Evolutionary conservation across 2,113 vertebrate species (phyloP).

Genomic region (Engystomops pustulosus): DNA sequence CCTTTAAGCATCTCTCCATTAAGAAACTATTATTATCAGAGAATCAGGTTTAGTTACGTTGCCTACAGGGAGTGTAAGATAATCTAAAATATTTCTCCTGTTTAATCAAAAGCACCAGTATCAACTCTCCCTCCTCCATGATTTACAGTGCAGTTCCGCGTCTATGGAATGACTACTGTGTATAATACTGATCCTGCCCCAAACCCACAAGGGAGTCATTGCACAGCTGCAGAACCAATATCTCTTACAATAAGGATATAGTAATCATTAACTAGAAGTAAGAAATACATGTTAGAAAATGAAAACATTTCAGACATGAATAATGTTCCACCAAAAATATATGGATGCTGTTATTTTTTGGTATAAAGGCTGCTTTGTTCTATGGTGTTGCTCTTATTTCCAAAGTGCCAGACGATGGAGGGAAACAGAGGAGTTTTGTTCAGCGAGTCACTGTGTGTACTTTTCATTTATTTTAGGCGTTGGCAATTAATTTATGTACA

Average conservation of each 20-base stretch:
- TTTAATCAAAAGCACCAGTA: too few relatives aligned
- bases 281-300: not conserved
- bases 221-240: not conserved
- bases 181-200: not conserved
- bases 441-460: conserved; percentile 5
- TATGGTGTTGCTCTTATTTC: conserved; percentile 16
- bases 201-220: not conserved
- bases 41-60: too few relatives aligned
- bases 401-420: conserved; percentile 41
- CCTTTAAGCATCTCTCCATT: too few relatives aligned
- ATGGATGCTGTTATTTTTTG: conserved; percentile 43
- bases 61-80: too few relatives aligned
- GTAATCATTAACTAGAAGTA: not conserved
- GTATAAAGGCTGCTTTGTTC: conserved; percentile 39
- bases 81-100: too few relatives aligned
- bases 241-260: not conserved
- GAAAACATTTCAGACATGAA: not conserved
- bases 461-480: conserved; percentile 50
- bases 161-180: too few relatives aligned
- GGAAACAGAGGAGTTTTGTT: conserved; percentile 54
- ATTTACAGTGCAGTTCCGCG: too few relatives aligned
- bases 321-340: not conserved
- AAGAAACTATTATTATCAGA: too few relatives aligned
- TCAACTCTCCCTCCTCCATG: too few relatives aligned
- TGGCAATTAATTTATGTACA: conserved; percentile 40